A percentile compares a stretch with the other conserved stretches of the same genome.
These are phyloP conservation scores for Gerris buenoi DNA, from an alignment of 1,140 invertebrate species.

Conservation along the genomic window DNA sequence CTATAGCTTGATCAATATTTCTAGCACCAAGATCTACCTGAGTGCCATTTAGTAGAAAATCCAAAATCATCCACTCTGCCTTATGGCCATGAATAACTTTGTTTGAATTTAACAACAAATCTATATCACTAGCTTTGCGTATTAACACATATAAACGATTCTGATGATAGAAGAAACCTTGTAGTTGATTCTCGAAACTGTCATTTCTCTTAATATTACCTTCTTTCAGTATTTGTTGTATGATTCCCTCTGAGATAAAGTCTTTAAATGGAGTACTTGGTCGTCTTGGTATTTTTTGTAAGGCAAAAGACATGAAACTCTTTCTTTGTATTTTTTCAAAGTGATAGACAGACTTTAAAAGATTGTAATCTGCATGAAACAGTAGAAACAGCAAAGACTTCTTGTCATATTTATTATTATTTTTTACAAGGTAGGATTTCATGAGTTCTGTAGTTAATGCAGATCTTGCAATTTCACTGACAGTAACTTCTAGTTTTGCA, in stretches of 20 bases:
- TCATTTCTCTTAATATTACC: too few relatives aligned
- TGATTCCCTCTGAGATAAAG: neutral
- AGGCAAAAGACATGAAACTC: neutral
- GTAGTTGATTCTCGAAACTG: slow-evolving; percentile 1
- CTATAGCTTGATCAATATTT: too few relatives aligned
- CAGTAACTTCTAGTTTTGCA: neutral
- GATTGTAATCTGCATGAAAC: neutral
- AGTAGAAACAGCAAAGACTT: slow-evolving; percentile 1
- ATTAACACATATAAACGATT: neutral
- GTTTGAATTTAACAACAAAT: slow-evolving; percentile 1
- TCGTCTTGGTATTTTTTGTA: neutral
- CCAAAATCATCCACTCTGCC: too few relatives aligned
- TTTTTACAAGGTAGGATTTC: neutral
- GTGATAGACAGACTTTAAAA: slow-evolving; percentile 1
- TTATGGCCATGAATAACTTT: too few relatives aligned
- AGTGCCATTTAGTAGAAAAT: neutral
- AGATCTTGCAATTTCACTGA: neutral
- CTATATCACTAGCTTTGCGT: neutral
- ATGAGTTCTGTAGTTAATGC: neutral
- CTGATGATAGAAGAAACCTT: slow-evolving; percentile 1
- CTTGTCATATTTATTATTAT: neutral
- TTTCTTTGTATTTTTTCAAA: neutral
- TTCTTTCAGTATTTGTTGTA: neutral
- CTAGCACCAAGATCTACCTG: neutral
- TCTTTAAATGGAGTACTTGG: neutral